Conservation (phyloP, 2,113 vertebrate species). For the Antennarius striatus region DNA sequence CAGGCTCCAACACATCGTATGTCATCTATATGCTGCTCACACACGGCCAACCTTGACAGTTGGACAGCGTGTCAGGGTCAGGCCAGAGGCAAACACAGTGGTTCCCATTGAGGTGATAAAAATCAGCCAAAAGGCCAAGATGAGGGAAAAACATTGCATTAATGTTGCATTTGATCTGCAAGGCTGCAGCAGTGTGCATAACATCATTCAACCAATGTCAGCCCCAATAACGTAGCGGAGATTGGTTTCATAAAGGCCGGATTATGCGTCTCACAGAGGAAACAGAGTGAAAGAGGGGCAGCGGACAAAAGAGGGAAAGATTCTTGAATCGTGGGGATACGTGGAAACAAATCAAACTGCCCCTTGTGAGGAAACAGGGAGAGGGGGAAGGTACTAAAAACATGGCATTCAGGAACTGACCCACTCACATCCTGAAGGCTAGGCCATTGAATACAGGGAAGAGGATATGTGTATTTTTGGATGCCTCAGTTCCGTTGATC, state of each 20-base stretch:
- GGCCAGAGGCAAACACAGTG: conserved; percentile 48
- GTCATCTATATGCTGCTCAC: neutral
- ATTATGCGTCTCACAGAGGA: conserved; percentile 49
- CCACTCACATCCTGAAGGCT: conserved; percentile 17
- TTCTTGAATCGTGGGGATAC: conserved; percentile 45
- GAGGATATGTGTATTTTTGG: conserved; percentile 30
- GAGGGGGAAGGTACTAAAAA: conserved; percentile 17
- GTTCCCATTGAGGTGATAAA: conserved; percentile 60
- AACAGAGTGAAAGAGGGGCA: conserved; percentile 27
- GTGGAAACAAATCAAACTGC: conserved; percentile 42
- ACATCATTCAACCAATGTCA: conserved; percentile 62
- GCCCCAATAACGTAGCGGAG: conserved; percentile 38
- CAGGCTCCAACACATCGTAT: conserved; percentile 4
- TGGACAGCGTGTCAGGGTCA: neutral
- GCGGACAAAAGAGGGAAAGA: conserved; percentile 15
- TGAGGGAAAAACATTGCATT: conserved; percentile 43
- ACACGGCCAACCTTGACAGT: conserved; percentile 6
- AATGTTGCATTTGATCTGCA: conserved; percentile 57
- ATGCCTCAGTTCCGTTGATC: conserved; percentile 30
- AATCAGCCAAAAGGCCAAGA: conserved; percentile 45
- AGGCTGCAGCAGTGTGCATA: conserved; percentile 40
- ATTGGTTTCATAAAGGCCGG: conserved; percentile 42
- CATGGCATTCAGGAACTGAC: conserved; percentile 31
- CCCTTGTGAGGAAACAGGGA: conserved; percentile 30
- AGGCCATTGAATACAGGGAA: neutral